Conservation (phyloP, 2,113 vertebrate species). For the Scatophagus argus region DNA sequence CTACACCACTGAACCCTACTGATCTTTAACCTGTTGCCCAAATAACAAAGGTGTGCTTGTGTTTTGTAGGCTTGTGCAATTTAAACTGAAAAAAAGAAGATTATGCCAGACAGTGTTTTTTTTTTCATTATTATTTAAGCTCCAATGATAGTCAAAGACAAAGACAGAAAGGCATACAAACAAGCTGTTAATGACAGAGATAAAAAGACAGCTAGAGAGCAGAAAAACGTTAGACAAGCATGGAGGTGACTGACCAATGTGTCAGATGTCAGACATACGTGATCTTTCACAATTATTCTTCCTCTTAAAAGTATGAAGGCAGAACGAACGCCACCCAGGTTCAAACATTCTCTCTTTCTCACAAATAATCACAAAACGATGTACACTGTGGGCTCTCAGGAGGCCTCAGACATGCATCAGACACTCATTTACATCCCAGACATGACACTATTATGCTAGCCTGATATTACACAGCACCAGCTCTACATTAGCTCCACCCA, state of each 20-base stretch:
- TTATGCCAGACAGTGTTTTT: neutral
- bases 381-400: neutral
- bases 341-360: constrained; percentile 14
- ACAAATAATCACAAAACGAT: neutral
- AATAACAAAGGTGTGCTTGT: neutral
- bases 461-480: constrained; percentile 1
- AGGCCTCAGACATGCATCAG: neutral
- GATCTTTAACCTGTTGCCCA: constrained; percentile 20
- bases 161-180: neutral
- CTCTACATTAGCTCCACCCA: neutral
- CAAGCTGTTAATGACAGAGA: neutral
- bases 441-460: constrained; percentile 13
- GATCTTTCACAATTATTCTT: constrained; percentile 25
- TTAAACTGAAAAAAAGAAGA: neutral
- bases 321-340: constrained; percentile 16
- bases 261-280: constrained; percentile 26
- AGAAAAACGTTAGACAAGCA: neutral
- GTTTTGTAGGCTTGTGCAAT: neutral
- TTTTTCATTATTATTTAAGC: neutral
- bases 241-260: neutral
- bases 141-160: neutral
- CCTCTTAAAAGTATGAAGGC: constrained; percentile 36
- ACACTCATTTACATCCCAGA: constrained; percentile 32
- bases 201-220: neutral
- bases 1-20: neutral